A percentile compares a stretch with the other conserved stretches of the same genome.
Conservation (phyloP, 2,888 invertebrate genomes). For the Archaeoteleia sp. region DNA sequence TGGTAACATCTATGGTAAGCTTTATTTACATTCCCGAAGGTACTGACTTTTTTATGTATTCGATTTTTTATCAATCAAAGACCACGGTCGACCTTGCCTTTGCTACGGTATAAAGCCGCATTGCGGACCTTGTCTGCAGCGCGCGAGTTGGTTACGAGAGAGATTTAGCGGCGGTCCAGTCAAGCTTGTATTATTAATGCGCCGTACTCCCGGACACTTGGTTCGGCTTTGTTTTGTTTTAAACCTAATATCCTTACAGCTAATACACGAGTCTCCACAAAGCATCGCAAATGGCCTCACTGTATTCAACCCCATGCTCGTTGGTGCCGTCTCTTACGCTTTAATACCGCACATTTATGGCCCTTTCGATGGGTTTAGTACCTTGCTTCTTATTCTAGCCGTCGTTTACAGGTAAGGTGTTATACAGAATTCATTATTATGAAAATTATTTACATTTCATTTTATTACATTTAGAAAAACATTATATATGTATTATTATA, state of each 20-base stretch:
- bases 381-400: conserved; percentile 58
- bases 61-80: conserved; percentile 3
- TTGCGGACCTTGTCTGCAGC: conserved; percentile 52
- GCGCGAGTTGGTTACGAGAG: conserved; percentile 6
- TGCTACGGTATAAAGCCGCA: conserved; percentile 41
- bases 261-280: conserved; percentile 59
- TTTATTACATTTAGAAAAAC: no score
- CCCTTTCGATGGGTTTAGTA: conserved; percentile 62
- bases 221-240: conserved; percentile 16
- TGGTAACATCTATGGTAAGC: conserved; percentile 68
- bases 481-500: no score
- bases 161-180: conserved; percentile 28
- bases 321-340: conserved; percentile 64
- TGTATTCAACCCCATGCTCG: conserved; percentile 69
- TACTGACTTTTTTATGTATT: conserved; percentile 1
- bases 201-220: conserved; percentile 10
- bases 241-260: conserved; percentile 51
- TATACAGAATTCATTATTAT: no score
- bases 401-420: conserved; percentile 64
- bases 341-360: conserved; percentile 63
- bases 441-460: no score
- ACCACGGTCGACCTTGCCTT: conserved; percentile 14
- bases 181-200: conserved; percentile 26
- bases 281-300: conserved; percentile 66
- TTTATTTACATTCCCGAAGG: no score